A percentile compares a stretch with the other conserved stretches of the same genome.
Conservation (phyloP, 37 sponge, comb jelly and placozoan species). For the Agelas oroides region DNA sequence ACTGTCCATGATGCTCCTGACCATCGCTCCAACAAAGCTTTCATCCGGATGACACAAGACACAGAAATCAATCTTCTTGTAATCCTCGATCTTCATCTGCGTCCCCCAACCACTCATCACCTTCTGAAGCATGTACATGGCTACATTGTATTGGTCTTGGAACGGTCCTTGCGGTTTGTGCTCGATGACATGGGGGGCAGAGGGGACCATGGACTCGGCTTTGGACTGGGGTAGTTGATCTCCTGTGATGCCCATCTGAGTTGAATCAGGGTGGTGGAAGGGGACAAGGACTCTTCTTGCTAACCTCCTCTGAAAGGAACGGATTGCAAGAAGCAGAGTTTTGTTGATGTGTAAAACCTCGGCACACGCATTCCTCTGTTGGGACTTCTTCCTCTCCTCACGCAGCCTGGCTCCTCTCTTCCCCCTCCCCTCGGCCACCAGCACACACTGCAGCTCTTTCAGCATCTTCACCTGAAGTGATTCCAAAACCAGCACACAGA, state of each 20-base stretch:
- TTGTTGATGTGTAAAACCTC: conserved; percentile 20
- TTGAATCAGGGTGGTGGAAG: conserved; percentile 1
- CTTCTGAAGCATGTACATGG: conserved; percentile 62
- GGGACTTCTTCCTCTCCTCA: neutral
- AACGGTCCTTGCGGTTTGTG: conserved; percentile 62
- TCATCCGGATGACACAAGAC: conserved; percentile 58
- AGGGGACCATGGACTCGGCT: conserved; percentile 38
- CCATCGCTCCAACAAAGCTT: conserved; percentile 19
- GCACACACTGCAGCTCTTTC: neutral
- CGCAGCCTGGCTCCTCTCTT: neutral
- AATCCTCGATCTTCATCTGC: conserved; percentile 43
- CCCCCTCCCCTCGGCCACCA: neutral
- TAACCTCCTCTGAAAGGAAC: conserved; percentile 17
- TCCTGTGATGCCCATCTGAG: no score
- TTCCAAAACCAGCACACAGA: conserved; percentile 48
- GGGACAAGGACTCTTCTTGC: conserved; percentile 40
- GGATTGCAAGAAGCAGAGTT: conserved; percentile 1
- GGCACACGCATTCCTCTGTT: neutral
- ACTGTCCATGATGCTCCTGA: conserved; percentile 4
- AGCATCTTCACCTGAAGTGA: conserved; percentile 48
- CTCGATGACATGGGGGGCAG: conserved; percentile 44
- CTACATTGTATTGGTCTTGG: conserved; percentile 55
- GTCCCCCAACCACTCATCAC: conserved; percentile 5
- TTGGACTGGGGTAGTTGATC: neutral
- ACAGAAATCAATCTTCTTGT: conserved; percentile 46